Evolutionary conservation across 2,888 invertebrate genomes (phyloP).

Genomic region (Zelleria hepariella): DNA sequence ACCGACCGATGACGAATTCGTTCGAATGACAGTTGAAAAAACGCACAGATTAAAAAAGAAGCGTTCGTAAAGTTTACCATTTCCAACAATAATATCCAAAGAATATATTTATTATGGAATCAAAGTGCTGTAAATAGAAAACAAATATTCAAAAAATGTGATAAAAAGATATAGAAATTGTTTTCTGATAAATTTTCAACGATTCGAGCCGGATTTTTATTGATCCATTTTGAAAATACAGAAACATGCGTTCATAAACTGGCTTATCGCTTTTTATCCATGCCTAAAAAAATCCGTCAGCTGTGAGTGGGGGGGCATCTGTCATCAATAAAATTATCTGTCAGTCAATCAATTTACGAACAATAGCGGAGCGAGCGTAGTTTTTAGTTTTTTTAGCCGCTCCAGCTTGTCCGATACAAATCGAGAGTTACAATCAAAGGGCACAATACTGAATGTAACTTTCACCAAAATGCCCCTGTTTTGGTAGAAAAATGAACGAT

Average conservation of each 20-base stretch:
- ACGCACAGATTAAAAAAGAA: too few relatives aligned
- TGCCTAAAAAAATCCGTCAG: not conserved
- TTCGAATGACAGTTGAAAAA: not conserved
- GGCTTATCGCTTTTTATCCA: not conserved
- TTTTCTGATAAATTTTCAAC: too few relatives aligned
- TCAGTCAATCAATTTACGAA: not conserved
- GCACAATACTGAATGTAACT: slow-evolving; percentile 25
- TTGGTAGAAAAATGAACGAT: slow-evolving; percentile 71
- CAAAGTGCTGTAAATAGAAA: not conserved
- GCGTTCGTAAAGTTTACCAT: not conserved
- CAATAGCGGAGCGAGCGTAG: not conserved
- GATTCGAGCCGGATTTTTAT: too few relatives aligned
- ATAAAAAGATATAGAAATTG: not conserved
- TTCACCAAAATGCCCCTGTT: slow-evolving; percentile 38
- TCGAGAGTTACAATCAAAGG: slow-evolving; percentile 12
- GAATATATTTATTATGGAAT: not conserved
- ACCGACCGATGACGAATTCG: not conserved
- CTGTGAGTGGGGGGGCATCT: too few relatives aligned
- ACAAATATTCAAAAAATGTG: not conserved
- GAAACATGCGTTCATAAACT: not conserved
- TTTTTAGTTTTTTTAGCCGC: not conserved
- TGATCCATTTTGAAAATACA: not conserved
- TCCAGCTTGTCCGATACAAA: slow-evolving; percentile 8
- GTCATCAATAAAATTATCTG: too few relatives aligned
- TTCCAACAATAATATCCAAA: not conserved